phyloP scores from a whole-genome alignment of 2,888 invertebrate species.

The Thalpophila matura region DNA sequence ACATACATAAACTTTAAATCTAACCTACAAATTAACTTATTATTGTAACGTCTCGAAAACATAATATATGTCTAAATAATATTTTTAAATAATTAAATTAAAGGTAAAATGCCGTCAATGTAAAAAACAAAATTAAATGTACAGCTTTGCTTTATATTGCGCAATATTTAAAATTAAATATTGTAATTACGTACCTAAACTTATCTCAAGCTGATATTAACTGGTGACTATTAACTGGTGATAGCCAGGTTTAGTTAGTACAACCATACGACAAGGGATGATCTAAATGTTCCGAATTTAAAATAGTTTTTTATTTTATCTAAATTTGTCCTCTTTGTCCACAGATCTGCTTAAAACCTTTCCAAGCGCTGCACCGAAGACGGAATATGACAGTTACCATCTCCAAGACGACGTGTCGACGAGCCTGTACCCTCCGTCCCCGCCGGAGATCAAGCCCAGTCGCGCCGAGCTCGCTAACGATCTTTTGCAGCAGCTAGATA shows the following conservation, averaged over 20 bases:
- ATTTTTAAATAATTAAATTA: too few species aligned
- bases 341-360: constrained; percentile 86
- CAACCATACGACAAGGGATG: neutral
- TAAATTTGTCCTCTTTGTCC: constrained; percentile 43
- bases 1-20: too few species aligned
- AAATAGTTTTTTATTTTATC: neutral
- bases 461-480: constrained; percentile 92
- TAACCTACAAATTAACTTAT: too few species aligned
- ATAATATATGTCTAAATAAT: too few species aligned
- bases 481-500: constrained; percentile 93
- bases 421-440: constrained; percentile 84
- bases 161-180: neutral
- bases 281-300: neutral
- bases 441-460: constrained; percentile 83
- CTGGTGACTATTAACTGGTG: neutral
- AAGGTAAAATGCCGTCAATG: neutral
- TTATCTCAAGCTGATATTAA: neutral
- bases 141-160: constrained; percentile 5
- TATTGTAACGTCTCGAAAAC: too few species aligned
- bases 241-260: neutral
- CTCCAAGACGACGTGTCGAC: constrained; percentile 77
- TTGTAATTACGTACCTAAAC: neutral
- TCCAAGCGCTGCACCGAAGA: constrained; percentile 82
- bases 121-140: neutral
- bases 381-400: constrained; percentile 74